Base-by-base conservation (phyloP, 2,797 vertebrate species). In the Acanthis flammea region DNA sequence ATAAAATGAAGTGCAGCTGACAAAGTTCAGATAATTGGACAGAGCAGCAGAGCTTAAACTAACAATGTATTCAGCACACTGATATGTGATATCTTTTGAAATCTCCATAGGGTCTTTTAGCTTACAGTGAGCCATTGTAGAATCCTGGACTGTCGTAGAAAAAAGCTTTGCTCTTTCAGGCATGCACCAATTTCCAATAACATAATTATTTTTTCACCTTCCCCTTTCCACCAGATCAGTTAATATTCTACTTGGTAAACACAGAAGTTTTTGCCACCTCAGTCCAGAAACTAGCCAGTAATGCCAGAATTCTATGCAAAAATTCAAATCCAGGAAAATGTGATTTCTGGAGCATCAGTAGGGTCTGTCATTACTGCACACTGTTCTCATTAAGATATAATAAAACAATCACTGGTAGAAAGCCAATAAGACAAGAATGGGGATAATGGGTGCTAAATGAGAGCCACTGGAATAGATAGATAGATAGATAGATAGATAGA, bases 71-170 rank as follows among this genome's bases (percentile, higher is more conserved):
- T 92, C 82, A 73, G 61, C 45, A 39, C 50, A 89, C 23, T 84
- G 84, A 82, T 79, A 74, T 68, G 39, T 86, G 90, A 58, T 91
- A 90, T 39, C 92, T 94, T 95, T 94, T 91, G 86, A 96, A 96
- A 91, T 67, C 65, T 95, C 86, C 81, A 57, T 41, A 71, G 73
- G 78, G 45, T 86, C 54, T 91, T 93, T 91, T 71, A 93, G 66
- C 67, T 72, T 84, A 67, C 57, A 72, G 54, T 70, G 65, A 91
- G 31, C n/a, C 61, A 81, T 68, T 95, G 82, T 65, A 84, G 86
- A 94, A 91, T 77, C 73, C 76, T 12, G 4, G 57, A 62, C 57
- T 14, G 1, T 15, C 53, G 57, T 33, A 94, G 71, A 92, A 85
- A 87, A 96, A 93, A 48, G 24, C 17, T 58, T 86, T 88, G 19